These are phyloP conservation scores for Malurus splendens DNA, from an alignment of 2,797 vertebrate genomes.

Conservation along the genomic window DNA sequence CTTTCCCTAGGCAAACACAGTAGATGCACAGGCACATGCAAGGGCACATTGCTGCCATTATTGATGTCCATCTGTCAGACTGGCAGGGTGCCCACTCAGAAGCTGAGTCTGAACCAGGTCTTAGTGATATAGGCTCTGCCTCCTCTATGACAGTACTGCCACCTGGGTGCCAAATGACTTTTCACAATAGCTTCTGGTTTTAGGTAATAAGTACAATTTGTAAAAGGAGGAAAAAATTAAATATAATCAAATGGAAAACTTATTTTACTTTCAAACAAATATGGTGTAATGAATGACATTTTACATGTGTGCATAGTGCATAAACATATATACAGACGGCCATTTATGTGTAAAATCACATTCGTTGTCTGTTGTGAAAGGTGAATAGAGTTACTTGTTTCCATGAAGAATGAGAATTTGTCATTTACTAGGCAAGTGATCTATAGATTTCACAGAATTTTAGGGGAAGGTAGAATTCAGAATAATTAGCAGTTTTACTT, in stretches of 20 bases:
- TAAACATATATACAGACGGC: accelerated
- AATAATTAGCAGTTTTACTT: not conserved
- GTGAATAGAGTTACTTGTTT: not conserved
- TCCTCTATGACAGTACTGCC: conserved; percentile 28
- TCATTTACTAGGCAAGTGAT: not conserved
- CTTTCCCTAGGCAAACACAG: conserved; percentile 38
- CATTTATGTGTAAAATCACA: not conserved
- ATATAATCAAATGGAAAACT: not conserved
- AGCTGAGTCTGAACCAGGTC: not conserved
- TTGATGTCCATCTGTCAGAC: conserved; percentile 51
- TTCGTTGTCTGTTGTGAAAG: not conserved
- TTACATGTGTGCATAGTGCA: not conserved
- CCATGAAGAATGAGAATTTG: not conserved
- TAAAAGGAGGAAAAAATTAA: not conserved
- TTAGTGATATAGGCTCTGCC: not conserved
- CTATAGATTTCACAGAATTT: not conserved
- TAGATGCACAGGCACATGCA: conserved; percentile 15
- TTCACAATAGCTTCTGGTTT: not conserved
- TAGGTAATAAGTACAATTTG: not conserved
- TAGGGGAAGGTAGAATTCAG: not conserved
- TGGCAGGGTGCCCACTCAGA: conserved; percentile 47
- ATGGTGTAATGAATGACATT: not conserved
- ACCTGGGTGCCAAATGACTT: not conserved
- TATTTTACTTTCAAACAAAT: not conserved
- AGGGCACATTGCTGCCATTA: conserved; percentile 34